phyloP scores from a whole-genome alignment of 1,140 invertebrate species.

The Chlorops oryzae region DNA sequence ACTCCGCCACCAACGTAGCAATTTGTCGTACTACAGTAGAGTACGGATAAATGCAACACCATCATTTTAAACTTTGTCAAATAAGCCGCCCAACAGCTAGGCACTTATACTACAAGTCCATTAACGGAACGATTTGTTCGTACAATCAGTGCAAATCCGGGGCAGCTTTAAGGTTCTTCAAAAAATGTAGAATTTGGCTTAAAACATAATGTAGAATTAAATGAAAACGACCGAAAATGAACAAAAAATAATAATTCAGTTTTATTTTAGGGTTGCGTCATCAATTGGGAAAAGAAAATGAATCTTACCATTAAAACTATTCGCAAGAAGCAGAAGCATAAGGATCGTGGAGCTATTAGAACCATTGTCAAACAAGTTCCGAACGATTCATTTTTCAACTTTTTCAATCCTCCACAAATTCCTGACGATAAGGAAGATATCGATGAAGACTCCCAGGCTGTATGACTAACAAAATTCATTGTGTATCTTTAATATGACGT shows the following conservation, averaged over 20 bases:
- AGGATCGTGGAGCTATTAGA: conserved; percentile 83
- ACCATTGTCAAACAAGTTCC: conserved; percentile 91
- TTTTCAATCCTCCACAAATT: conserved; percentile 83
- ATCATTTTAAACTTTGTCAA: no score
- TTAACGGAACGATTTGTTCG: no score
- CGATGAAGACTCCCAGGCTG: conserved; percentile 59
- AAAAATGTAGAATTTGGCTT: no score
- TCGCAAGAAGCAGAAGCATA: conserved; percentile 98
- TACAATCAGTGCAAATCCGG: no score
- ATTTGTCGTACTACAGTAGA: no score
- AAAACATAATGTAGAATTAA: conserved; percentile 7
- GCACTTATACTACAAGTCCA: no score
- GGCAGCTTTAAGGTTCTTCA: no score
- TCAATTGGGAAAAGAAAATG: conserved; percentile 94
- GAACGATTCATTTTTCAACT: conserved; percentile 97
- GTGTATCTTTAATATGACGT: not conserved
- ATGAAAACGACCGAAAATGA: conserved; percentile 20
- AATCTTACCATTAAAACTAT: conserved; percentile 95
- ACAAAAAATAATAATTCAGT: no score
- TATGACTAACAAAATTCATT: conserved; percentile 13
- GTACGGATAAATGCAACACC: no score
- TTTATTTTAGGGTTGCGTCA: conserved; percentile 65
- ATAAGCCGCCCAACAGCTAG: no score
- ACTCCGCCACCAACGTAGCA: no score
- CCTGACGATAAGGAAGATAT: conserved; percentile 62